Conservation (phyloP, 53 echinoderm and acorn worm genomes). For the Echinometra lucunter region DNA sequence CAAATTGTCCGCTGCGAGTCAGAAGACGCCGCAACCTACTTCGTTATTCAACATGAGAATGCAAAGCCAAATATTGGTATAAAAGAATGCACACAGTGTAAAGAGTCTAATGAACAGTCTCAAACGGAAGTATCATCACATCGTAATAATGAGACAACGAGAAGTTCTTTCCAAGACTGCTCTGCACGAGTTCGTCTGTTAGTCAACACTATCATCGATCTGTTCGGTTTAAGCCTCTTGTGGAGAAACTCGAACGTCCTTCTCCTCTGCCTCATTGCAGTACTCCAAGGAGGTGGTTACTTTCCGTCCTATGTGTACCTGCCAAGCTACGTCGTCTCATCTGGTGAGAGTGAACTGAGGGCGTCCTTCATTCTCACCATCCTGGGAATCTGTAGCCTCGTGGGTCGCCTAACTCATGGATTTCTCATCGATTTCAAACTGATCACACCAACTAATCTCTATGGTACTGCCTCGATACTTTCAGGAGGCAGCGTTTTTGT, state of each 20-base stretch:
- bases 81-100: neutral
- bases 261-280: slow-evolving; percentile 1
- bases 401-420: slow-evolving; percentile 42
- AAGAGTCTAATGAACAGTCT: neutral
- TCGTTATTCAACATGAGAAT: neutral
- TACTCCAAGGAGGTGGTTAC: slow-evolving; percentile 36
- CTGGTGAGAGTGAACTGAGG: slow-evolving; percentile 42
- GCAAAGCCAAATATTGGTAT: neutral
- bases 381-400: slow-evolving; percentile 24
- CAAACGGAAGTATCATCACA: neutral
- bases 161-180: neutral
- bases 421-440: slow-evolving; percentile 50
- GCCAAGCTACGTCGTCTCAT: slow-evolving; percentile 34
- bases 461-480: neutral
- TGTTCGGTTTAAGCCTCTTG: slow-evolving; percentile 34
- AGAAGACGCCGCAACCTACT: neutral
- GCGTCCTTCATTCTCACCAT: slow-evolving; percentile 54
- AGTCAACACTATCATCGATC: neutral
- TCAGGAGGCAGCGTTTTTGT: neutral
- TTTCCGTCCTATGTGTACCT: slow-evolving; percentile 7
- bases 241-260: slow-evolving; percentile 37
- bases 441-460: neutral
- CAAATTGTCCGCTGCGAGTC: neutral
- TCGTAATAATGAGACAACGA: neutral
- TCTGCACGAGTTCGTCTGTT: neutral